phyloP scores from a whole-genome alignment of 2,888 invertebrate species.

The Epinotia demarniana region DNA sequence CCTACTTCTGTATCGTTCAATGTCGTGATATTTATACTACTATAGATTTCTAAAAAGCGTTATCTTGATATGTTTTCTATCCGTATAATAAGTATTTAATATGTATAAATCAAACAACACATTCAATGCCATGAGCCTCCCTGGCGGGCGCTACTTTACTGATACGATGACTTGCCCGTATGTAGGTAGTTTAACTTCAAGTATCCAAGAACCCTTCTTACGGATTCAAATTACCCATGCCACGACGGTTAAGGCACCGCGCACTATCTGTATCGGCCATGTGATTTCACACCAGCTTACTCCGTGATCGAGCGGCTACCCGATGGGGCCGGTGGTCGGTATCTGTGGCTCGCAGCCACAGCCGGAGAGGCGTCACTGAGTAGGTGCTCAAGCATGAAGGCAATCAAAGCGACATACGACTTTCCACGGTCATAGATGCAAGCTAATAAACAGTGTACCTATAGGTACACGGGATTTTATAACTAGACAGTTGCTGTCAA shows the following conservation, averaged over 20 bases:
- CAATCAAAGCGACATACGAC: neutral
- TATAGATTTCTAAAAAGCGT: no score
- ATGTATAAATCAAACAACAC: no score
- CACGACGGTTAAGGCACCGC: neutral
- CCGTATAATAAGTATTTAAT: no score
- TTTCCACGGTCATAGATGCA: neutral
- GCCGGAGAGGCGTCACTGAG: neutral
- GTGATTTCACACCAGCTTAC: constrained; percentile 34
- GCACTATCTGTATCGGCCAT: neutral
- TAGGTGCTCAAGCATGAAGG: constrained; percentile 8
- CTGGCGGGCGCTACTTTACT: no score
- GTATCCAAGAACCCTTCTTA: neutral
- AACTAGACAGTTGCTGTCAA: no score
- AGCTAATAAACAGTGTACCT: no score
- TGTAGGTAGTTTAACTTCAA: neutral
- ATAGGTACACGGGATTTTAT: no score
- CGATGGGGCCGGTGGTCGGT: neutral
- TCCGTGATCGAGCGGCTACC: constrained; percentile 23
- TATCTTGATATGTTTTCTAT: no score
- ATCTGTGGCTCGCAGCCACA: constrained; percentile 21
- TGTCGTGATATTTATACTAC: neutral
- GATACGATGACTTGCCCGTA: no score
- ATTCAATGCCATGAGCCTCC: no score
- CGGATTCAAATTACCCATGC: neutral
- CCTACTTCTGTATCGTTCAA: no score